Conservation (phyloP, 2,113 vertebrate species). For the Perccottus glenii region DNA sequence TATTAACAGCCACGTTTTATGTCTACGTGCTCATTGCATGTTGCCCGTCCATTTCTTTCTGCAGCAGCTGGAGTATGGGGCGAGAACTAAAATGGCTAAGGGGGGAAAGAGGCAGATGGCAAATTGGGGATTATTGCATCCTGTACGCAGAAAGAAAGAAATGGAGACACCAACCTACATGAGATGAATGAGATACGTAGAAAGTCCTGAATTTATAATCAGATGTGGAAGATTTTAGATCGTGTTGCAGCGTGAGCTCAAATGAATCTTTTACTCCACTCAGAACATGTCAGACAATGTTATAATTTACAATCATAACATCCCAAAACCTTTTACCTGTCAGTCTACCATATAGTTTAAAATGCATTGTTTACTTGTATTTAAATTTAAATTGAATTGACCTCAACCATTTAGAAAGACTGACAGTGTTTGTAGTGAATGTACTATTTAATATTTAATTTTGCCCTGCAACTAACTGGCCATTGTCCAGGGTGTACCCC, state of each 20-base stretch:
- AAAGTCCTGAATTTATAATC: slow-evolving; percentile 7
- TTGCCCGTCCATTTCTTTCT: slow-evolving; percentile 10
- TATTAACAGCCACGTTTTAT: not conserved
- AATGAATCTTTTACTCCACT: not conserved
- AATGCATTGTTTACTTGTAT: too few relatives aligned
- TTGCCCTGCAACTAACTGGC: too few relatives aligned
- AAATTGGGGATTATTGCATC: slow-evolving; percentile 39
- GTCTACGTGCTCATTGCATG: not conserved
- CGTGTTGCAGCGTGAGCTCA: not conserved
- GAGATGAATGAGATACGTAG: slow-evolving; percentile 12
- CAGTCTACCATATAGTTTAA: too few relatives aligned
- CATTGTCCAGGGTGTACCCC: too few relatives aligned
- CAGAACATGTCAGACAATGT: not conserved
- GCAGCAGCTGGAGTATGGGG: slow-evolving; percentile 4
- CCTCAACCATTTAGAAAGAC: too few relatives aligned
- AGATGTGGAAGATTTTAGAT: slow-evolving; percentile 12
- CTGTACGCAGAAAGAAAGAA: slow-evolving; percentile 13
- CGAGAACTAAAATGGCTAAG: slow-evolving; percentile 16
- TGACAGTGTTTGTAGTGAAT: too few relatives aligned
- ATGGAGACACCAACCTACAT: slow-evolving; percentile 15
- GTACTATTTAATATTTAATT: too few relatives aligned
- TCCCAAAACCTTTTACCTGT: too few relatives aligned
- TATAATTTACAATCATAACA: not conserved
- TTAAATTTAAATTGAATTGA: too few relatives aligned
- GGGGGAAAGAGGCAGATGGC: slow-evolving; percentile 34